A percentile compares a stretch with the other conserved stretches of the same genome.
These are phyloP conservation scores for Lepidurus arcticus DNA, from an alignment of 1,140 invertebrate genomes.

Conservation along the genomic window DNA sequence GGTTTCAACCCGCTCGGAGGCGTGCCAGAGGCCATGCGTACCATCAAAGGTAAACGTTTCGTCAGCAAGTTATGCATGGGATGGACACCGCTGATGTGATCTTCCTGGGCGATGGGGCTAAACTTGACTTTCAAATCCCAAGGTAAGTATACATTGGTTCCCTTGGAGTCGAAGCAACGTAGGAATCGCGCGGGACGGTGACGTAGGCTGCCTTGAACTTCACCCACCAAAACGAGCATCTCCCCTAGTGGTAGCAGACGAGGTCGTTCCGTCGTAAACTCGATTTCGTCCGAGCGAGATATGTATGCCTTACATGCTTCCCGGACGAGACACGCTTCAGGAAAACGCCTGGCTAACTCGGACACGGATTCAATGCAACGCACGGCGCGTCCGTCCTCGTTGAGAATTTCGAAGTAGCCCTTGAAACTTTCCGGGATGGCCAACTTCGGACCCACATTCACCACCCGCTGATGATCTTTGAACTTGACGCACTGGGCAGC, in stretches of 20 bases:
- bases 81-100: slow-evolving; percentile 88
- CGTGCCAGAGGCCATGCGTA: slow-evolving; percentile 79
- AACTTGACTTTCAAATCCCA: slow-evolving; percentile 83
- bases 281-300: slow-evolving; percentile 39
- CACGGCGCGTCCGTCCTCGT: slow-evolving; percentile 83
- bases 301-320: slow-evolving; percentile 73
- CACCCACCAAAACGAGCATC: slow-evolving; percentile 67
- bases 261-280: slow-evolving; percentile 60
- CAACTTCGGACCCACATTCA: slow-evolving; percentile 70
- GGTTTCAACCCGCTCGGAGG: slow-evolving; percentile 61
- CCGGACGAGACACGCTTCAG: slow-evolving; percentile 74
- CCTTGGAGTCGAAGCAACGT: slow-evolving; percentile 75
- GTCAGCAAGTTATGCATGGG: slow-evolving; percentile 74
- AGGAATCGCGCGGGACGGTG: slow-evolving; percentile 65
- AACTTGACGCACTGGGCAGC: slow-evolving; percentile 77
- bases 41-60: slow-evolving; percentile 82
- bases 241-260: slow-evolving; percentile 68
- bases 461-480: slow-evolving; percentile 69
- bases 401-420: slow-evolving; percentile 88
- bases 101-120: slow-evolving; percentile 79
- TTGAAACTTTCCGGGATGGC: slow-evolving; percentile 83
- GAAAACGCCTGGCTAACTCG: slow-evolving; percentile 68
- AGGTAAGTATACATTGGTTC: slow-evolving; percentile 72
- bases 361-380: slow-evolving; percentile 80
- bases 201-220: slow-evolving; percentile 50